Evolutionary conservation across 2,113 vertebrate species (phyloP), one percentile per base, ranked within the genome.

Genomic region (Mastomys natalensis): DNA sequence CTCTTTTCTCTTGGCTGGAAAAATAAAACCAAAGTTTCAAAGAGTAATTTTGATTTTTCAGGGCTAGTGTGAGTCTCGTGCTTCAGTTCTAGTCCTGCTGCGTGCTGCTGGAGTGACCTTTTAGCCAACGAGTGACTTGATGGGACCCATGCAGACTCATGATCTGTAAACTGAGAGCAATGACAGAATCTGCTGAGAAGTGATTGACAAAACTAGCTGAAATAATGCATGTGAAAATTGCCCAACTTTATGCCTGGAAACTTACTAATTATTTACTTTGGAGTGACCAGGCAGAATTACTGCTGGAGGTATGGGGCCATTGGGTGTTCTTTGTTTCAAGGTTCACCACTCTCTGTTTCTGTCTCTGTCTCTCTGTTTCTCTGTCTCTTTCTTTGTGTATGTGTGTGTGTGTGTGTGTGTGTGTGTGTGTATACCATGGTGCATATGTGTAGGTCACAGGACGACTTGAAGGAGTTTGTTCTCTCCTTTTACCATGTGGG

Each of bases 241-340:
- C 43, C 89, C 62, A 80, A 31, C 55, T 87, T 88, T 95, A 45
- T 92, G 87, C 81, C 48, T 90, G 31, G 48, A 93, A 95, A 91
- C 34, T 70, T 87, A 51, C 40, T 91, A 66, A 60, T 68, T 53
- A 66, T 15, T 78, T 73, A 87, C 68, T 64, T 51, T 51, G 45
- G 43, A 24, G 2, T 72, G 66, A 51, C 64, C 37, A 60, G 22
- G 26, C 40, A 84, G 81, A 64, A 17, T 26, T 40, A 31, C 40
- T 43, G 60, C 8, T 43, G 40, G 40, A 64, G 7, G n/a, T 10
- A 64, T 45, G n/a, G 58, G n/a, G 58, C 15, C 13, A 85, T 19
- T 85, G 81, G 22, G 58, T 45, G 26, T 45, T 58, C n/a, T 43
- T 62, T 84, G 37, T 84, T 84, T 1, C 24, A 29, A 43, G 51